Percentiles rank a stretch among this genome's conserved stretches.
Evolutionary conservation across 2,797 vertebrate species (phyloP).

Genomic region (Perodicticus potto): DNA sequence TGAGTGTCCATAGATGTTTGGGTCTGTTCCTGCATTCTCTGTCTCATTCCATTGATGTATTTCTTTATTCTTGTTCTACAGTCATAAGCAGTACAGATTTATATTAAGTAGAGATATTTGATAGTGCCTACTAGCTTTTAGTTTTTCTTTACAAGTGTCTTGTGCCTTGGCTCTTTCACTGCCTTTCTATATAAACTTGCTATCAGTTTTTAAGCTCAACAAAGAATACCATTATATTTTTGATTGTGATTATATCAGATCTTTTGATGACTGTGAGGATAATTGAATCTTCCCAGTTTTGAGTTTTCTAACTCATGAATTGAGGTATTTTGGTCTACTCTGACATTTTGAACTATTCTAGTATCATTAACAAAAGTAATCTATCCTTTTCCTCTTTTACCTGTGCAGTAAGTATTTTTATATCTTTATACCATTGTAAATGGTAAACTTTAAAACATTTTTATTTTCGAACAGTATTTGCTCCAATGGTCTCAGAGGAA

Average conservation of each 20-base stretch:
- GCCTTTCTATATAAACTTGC: not conserved
- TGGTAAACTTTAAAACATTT: not conserved
- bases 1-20: not conserved
- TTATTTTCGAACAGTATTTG: not conserved
- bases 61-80: constrained; percentile 10
- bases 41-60: not conserved
- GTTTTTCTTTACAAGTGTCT: not conserved
- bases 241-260: not conserved
- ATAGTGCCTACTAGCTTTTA: not conserved
- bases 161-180: not conserved
- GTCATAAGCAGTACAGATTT: not conserved
- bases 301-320: not conserved
- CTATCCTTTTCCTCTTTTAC: constrained; percentile 12
- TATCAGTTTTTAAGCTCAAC: not conserved
- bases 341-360: not conserved
- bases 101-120: not conserved
- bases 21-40: not conserved
- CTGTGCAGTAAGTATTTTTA: not conserved
- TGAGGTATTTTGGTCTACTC: not conserved
- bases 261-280: not conserved
- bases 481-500: not conserved
- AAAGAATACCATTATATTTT: not conserved
- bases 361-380: not conserved
- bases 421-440: not conserved
- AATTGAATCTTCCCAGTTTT: not conserved